phyloP scores from a whole-genome alignment of 2,113 vertebrate genomes.

The Mobula birostris region DNA sequence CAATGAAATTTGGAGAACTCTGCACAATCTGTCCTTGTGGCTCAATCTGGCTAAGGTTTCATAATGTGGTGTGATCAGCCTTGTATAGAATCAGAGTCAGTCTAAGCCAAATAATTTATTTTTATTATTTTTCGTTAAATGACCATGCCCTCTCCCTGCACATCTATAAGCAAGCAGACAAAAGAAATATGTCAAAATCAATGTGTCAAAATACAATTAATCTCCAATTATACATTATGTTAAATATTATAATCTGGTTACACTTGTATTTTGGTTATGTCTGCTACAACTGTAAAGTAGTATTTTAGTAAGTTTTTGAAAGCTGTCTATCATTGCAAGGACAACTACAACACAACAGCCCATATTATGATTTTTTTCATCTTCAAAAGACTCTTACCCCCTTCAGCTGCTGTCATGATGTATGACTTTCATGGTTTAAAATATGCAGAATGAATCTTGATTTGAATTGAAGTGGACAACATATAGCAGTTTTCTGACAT shows the following conservation, averaged over 20 bases:
- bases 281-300: too few relatives aligned
- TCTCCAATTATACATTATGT: too few relatives aligned
- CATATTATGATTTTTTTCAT: too few relatives aligned
- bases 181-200: too few relatives aligned
- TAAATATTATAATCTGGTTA: too few relatives aligned
- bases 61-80: background rate
- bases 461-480: too few relatives aligned
- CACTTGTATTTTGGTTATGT: too few relatives aligned
- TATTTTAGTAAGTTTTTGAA: background rate
- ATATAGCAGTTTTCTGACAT: background rate
- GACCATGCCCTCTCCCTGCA: background rate
- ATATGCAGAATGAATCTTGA: background rate
- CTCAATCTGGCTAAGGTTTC: background rate
- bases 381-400: too few relatives aligned
- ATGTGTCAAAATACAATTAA: too few relatives aligned
- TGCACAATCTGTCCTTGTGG: background rate
- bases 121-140: background rate
- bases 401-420: background rate
- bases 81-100: background rate
- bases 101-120: background rate
- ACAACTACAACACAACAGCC: too few relatives aligned
- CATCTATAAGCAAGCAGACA: too few relatives aligned
- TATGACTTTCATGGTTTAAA: background rate
- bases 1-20: background rate
- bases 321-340: background rate